Percentiles rank a stretch among this genome's conserved stretches.
phyloP scores from a whole-genome alignment of 2,888 invertebrate genomes.

The Leptopilina syphax region DNA sequence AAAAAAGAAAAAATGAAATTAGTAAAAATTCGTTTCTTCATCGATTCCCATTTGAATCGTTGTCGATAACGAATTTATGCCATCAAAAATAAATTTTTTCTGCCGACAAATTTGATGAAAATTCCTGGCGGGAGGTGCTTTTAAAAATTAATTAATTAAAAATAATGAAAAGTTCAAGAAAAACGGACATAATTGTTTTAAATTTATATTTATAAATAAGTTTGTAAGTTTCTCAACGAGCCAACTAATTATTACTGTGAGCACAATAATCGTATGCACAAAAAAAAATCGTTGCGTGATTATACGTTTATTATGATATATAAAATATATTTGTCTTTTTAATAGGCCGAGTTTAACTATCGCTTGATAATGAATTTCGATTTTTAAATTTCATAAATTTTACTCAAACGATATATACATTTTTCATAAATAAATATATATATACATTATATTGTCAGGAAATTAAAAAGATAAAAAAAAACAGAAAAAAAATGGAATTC shows the following conservation, averaged over 20 bases:
- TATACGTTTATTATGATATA: neutral
- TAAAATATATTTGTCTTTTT: slow-evolving; percentile 4
- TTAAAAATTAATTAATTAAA: neutral
- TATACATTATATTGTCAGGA: neutral
- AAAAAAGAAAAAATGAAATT: slow-evolving; percentile 2
- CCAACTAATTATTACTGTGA: slow-evolving; percentile 22
- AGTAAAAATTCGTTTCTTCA: slow-evolving; percentile 15
- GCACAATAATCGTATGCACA: slow-evolving; percentile 33
- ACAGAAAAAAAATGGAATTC: neutral
- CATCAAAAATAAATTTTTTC: neutral
- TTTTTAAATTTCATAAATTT: slow-evolving; percentile 16
- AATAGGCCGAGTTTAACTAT: slow-evolving; percentile 22
- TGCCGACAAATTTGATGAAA: neutral
- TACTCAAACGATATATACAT: slow-evolving; percentile 1
- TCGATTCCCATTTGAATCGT: slow-evolving; percentile 35
- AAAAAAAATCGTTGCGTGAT: slow-evolving; percentile 11
- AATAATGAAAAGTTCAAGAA: neutral
- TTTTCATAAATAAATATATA: neutral
- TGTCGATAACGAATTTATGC: slow-evolving; percentile 25
- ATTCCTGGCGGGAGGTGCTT: neutral
- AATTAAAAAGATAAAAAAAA: neutral
- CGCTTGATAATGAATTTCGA: slow-evolving; percentile 18
- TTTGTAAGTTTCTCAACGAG: slow-evolving; percentile 26
- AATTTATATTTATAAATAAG: neutral
- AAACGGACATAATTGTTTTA: slow-evolving; percentile 11